Evolutionary conservation across 2,797 vertebrate genomes (phyloP), one percentile per base, ranked within the genome.

Genomic region (Crocidura indochinensis): DNA sequence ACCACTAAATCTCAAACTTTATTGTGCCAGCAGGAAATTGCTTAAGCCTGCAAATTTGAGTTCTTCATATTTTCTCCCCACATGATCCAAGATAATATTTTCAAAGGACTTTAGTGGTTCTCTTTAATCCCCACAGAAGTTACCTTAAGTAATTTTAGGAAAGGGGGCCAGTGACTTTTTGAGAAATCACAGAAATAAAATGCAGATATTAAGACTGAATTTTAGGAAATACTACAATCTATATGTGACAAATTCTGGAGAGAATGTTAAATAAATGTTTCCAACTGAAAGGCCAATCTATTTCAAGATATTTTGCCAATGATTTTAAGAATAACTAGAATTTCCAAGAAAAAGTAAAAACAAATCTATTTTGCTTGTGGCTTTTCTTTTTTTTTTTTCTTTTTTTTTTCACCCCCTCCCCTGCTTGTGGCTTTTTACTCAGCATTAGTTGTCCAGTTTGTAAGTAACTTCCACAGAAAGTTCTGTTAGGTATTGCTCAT

Each of bases 141-240:
- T 19, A 56, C 15, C 8, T 6, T 22, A 29, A 12, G 1, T 38
- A 10, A 64, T 79, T 67, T 17, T 77, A 22, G 53, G 72, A 82
- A 3, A n/a, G 8, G 31, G 2, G 3, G 24, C 76, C 53, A 38
- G 6, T 76, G 64, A 62, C 46, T 62, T 67, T 46, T 69, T 75
- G 56, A 87, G 11, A 91, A 92, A 74, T 14, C 22, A 14, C 17
- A 56, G 74, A 79, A 91, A 56, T 88, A 29, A 68, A 77, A 90
- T 78, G 60, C 27, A 75, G 6, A 56, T 22, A 15, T 26, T 62
- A 90, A 87, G 69, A 83, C 24, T 73, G 27, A 53, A 11, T 71
- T 91, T 44, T 3, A 27, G n/a, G 53, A 89, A 89, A 6, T 31
- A 2, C 1, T 27, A 64, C 60, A 62, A 88, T 88, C 0, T 53